These are phyloP conservation scores for Huso huso DNA, from an alignment of 2,797 vertebrate species.

Conservation along the genomic window DNA sequence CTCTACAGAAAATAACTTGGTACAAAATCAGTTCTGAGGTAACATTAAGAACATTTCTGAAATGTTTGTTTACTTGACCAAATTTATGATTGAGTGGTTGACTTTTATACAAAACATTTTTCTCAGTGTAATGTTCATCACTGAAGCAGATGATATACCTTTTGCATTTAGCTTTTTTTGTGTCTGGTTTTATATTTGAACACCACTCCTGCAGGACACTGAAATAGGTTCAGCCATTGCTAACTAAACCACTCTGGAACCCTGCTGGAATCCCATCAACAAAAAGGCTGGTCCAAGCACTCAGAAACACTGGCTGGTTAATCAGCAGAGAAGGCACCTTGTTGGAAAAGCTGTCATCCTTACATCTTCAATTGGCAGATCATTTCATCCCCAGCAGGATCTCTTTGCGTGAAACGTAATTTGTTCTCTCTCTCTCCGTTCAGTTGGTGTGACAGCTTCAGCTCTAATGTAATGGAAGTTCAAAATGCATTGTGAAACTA, in stretches of 20 bases:
- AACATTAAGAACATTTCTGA: too few species aligned
- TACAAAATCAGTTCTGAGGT: too few species aligned
- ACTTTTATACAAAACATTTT: too few species aligned
- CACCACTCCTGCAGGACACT: constrained; percentile 27
- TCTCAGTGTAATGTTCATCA: too few species aligned
- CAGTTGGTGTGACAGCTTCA: constrained; percentile 34
- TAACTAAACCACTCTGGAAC: constrained; percentile 37
- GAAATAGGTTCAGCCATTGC: constrained; percentile 32
- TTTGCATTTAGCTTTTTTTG: not conserved
- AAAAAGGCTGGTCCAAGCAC: constrained; percentile 26
- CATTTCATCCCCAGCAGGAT: constrained; percentile 49
- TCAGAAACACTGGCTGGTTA: constrained; percentile 31
- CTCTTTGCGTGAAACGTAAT: constrained; percentile 36
- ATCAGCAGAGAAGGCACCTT: constrained; percentile 40
- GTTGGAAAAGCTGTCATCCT: constrained; percentile 36
- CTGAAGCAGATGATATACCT: too few species aligned
- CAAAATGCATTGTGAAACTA: constrained; percentile 28
- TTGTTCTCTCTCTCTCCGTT: constrained; percentile 35
- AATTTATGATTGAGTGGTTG: too few species aligned
- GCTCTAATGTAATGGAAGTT: constrained; percentile 30
- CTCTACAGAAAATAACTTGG: too few species aligned
- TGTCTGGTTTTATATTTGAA: constrained; percentile 32
- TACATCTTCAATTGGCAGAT: constrained; percentile 39
- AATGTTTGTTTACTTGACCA: too few species aligned
- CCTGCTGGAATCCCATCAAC: constrained; percentile 44